phyloP scores from a whole-genome alignment of 2,113 vertebrate genomes.

The Tonatia bakeri region DNA sequence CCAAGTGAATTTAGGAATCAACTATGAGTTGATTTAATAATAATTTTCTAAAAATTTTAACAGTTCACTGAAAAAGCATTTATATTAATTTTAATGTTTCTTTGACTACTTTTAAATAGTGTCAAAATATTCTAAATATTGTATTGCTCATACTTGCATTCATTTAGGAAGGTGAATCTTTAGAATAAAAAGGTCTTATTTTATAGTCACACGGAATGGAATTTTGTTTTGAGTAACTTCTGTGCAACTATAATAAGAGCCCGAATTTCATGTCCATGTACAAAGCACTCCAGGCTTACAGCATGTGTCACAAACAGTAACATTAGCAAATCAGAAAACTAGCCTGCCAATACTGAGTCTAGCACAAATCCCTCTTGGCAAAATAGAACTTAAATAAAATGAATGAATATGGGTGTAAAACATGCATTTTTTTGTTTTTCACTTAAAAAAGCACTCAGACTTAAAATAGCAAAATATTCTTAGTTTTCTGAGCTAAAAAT shows the following conservation, averaged over 20 bases:
- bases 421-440: background rate
- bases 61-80: background rate
- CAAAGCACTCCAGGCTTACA: background rate
- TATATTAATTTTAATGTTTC: background rate
- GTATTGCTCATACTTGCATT: background rate
- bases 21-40: background rate
- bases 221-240: background rate
- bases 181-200: background rate
- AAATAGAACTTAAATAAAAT: background rate
- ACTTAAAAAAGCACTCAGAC: background rate
- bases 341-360: background rate
- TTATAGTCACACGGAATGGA: background rate
- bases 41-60: background rate
- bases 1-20: background rate
- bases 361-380: background rate
- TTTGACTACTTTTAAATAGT: background rate
- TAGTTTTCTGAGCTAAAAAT: conserved; percentile 32
- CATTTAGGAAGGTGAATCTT: background rate
- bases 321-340: background rate
- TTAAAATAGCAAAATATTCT: conserved; percentile 16
- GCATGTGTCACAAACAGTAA: background rate
- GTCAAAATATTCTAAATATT: background rate
- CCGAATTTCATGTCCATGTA: background rate
- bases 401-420: background rate
- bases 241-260: background rate